Base-by-base conservation (phyloP, 2,797 vertebrate species). In the Thalassophryne amazonica region DNA sequence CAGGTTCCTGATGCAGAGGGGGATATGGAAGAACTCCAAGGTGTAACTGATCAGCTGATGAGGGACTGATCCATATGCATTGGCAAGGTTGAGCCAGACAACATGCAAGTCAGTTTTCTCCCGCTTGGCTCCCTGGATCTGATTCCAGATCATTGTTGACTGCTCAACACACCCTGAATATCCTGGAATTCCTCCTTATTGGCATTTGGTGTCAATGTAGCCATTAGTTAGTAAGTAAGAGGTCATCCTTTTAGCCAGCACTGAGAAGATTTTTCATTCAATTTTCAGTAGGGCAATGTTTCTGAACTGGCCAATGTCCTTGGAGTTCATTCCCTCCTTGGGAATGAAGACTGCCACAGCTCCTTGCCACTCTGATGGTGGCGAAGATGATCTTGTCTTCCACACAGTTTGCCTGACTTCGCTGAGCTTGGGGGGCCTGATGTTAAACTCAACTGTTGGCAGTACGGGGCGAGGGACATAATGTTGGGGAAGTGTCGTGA, bases 261-360 rank as follows among this genome's bases (percentile, higher is more conserved):
- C 20, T 7, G 32, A 32, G 7, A 32, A 32, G 2, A 11, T 8
- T 7, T 32, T 32, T 7, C 13, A 30, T 8, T 32, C 30, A 7
- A 17, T 0, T 4, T 32, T 32, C 14, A 32, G 18, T 8, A 59
- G 14, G 11, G 30, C 22, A 3, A 50, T 59, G 9, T 24, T 25
- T 7, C 55, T 35, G 29, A 59, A 46, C 4, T 56, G 41, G 20
- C 11, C 16, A 9, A 56, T 30, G 20, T 30, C 21, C 2, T 4
- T 12, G 28, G 55, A 58, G n/a, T 49, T 17, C n/a, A n/a, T n/a
- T 3, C 18, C 6, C 9, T 57, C 25, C 15, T 58, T 49, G 3
- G 54, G 43, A 21, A n/a, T n/a, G n/a, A n/a, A n/a, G n/a, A n/a
- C n/a, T n/a, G n/a, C n/a, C n/a, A n/a, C n/a, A 54, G 27, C 17